phyloP scores from a whole-genome alignment of 2,888 invertebrate genomes.

The Gisinianus flammeolus region DNA sequence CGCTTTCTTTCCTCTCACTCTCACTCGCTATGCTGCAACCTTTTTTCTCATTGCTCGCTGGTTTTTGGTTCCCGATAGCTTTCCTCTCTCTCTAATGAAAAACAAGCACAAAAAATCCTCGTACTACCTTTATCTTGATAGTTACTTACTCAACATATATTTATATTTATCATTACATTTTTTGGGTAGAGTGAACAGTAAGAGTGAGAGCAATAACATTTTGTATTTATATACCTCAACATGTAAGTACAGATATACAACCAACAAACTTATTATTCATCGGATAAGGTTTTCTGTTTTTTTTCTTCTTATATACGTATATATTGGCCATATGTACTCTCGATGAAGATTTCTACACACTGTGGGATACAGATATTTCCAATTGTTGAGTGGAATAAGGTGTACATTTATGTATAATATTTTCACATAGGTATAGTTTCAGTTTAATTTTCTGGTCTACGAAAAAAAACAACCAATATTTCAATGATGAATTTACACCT shows the following conservation, averaged over 20 bases:
- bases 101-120: slow-evolving; percentile 8
- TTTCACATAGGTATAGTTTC: too few relatives aligned
- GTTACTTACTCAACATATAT: not conserved
- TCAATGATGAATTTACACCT: slow-evolving; percentile 35
- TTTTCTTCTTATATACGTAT: not conserved
- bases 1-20: not conserved
- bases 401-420: not conserved
- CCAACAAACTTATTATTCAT: slow-evolving; percentile 7
- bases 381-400: not conserved
- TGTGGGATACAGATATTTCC: not conserved
- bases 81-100: not conserved
- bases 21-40: not conserved
- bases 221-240: not conserved
- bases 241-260: not conserved
- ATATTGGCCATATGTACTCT: not conserved
- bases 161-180: not conserved
- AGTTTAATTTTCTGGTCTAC: too few relatives aligned
- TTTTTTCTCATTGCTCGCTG: not conserved
- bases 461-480: too few relatives aligned
- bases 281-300: not conserved
- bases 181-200: not conserved
- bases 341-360: not conserved
- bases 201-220: not conserved
- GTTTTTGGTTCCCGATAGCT: not conserved
- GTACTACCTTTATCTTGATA: not conserved